These are phyloP conservation scores for Channa striata DNA, from an alignment of 2,797 vertebrate species.

Conservation along the genomic window DNA sequence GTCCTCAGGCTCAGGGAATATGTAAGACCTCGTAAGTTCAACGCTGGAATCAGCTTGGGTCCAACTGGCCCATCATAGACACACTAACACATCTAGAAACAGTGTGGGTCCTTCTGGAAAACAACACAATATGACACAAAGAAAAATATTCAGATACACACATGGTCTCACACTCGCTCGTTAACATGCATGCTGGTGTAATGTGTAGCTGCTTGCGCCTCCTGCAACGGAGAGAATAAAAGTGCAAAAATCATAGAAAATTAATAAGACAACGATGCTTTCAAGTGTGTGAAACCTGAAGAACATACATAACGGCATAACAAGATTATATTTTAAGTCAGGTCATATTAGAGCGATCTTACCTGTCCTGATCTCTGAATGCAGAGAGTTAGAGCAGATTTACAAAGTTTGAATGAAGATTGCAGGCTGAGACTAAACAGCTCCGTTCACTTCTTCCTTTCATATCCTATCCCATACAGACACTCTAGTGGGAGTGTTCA, in stretches of 20 bases:
- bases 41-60: conserved; percentile 56
- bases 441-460: conserved; percentile 25
- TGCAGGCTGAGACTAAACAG: conserved; percentile 17
- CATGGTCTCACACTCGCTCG: conserved; percentile 7
- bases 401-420: conserved; percentile 25
- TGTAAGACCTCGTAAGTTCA: conserved; percentile 51
- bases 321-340: not conserved
- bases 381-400: conserved; percentile 6
- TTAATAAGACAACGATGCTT: not conserved
- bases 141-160: conserved; percentile 41
- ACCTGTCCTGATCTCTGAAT: conserved; percentile 31
- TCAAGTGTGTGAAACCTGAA: not conserved
- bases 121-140: conserved; percentile 62
- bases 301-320: not conserved
- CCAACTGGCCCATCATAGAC: conserved; percentile 47
- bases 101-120: conserved; percentile 39
- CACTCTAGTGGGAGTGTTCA: conserved; percentile 32
- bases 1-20: conserved; percentile 52
- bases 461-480: conserved; percentile 16
- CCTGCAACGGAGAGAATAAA: not conserved
- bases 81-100: conserved; percentile 25
- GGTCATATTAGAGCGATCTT: conserved; percentile 9
- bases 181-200: conserved; percentile 6
- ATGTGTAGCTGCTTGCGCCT: not conserved
- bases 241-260: not conserved